Evolutionary conservation across 2,888 invertebrate species (phyloP).

Genomic region (Eristalis pertinax): DNA sequence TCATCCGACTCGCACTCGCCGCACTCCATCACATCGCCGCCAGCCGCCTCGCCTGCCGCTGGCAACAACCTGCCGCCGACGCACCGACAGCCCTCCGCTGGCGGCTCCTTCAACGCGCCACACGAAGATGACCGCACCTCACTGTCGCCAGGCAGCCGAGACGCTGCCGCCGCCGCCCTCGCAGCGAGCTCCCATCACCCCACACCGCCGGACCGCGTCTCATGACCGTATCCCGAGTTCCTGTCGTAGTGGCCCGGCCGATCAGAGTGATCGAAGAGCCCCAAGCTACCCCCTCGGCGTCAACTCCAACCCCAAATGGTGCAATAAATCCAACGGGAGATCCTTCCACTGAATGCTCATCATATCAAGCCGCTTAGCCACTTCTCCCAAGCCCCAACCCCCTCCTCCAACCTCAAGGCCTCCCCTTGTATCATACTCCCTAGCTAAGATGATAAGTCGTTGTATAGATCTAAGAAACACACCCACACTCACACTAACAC

Average conservation of each 20-base stretch:
- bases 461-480: slow-evolving; percentile 50
- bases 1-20: slow-evolving; percentile 83
- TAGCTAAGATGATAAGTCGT: slow-evolving; percentile 62
- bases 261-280: background rate
- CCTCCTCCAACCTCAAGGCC: background rate
- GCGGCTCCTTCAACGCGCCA: slow-evolving; percentile 31
- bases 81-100: slow-evolving; percentile 45
- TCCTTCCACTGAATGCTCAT: slow-evolving; percentile 65
- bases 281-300: background rate
- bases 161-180: slow-evolving; percentile 56
- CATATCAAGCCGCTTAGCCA: slow-evolving; percentile 63
- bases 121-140: slow-evolving; percentile 72
- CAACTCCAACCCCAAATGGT: slow-evolving; percentile 46
- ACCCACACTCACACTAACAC: background rate
- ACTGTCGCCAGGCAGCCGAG: slow-evolving; percentile 66
- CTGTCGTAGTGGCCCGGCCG: slow-evolving; percentile 65
- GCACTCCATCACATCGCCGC: slow-evolving; percentile 82
- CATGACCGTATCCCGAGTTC: slow-evolving; percentile 79
- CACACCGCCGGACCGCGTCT: slow-evolving; percentile 79
- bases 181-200: slow-evolving; percentile 73
- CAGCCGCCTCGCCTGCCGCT: slow-evolving; percentile 71
- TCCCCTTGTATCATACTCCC: slow-evolving; percentile 65
- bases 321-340: slow-evolving; percentile 64
- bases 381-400: background rate
- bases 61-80: slow-evolving; percentile 49